These are phyloP conservation scores for Nemapogon koenigi DNA, from an alignment of 2,888 invertebrate genomes.

Conservation along the genomic window DNA sequence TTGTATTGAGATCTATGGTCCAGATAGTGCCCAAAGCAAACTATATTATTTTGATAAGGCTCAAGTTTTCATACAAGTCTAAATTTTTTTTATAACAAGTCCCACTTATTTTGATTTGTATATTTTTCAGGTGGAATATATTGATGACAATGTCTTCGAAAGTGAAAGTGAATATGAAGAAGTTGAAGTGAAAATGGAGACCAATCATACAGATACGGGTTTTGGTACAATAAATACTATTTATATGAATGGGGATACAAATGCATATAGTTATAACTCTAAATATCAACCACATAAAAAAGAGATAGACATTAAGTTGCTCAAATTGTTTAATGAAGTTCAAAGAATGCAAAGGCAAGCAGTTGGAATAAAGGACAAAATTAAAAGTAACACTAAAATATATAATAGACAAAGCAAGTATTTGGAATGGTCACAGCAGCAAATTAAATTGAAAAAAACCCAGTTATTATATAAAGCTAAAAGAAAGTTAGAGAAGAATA, in stretches of 20 bases:
- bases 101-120: constrained; percentile 1
- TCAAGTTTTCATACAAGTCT: too few species aligned
- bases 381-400: constrained; percentile 40
- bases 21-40: too few species aligned
- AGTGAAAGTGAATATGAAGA: constrained; percentile 20
- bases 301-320: constrained; percentile 28
- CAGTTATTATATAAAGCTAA: constrained; percentile 42
- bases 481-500: constrained; percentile 47
- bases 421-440: constrained; percentile 34
- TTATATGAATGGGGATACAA: constrained; percentile 1
- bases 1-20: too few species aligned
- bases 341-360: constrained; percentile 47
- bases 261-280: too few species aligned
- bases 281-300: constrained; percentile 15
- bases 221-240: neutral
- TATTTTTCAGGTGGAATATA: constrained; percentile 46
- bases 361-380: constrained; percentile 36
- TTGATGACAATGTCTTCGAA: constrained; percentile 47
- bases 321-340: constrained; percentile 48
- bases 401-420: constrained; percentile 42
- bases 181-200: neutral
- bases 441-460: constrained; percentile 43
- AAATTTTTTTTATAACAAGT: neutral
- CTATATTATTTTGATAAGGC: too few species aligned
- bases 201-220: neutral